Base-by-base conservation (phyloP, 2,888 invertebrate genomes). In the Homarus gammarus region DNA sequence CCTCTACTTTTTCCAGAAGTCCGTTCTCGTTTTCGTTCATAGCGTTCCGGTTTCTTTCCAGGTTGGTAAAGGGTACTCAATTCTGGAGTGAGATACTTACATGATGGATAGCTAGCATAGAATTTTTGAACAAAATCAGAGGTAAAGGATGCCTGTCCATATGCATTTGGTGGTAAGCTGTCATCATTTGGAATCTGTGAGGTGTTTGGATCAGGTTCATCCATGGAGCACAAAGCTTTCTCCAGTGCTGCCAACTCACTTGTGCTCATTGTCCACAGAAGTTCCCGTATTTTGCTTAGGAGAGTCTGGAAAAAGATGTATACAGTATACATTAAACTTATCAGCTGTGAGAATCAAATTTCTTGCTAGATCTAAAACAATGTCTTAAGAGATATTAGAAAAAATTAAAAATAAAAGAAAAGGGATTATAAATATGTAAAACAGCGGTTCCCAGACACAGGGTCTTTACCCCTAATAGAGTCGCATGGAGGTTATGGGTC, bases 171-270 rank as follows among this genome's bases (percentile, higher is more conserved):
- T 18, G 88, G 77, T 22, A 87, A 51, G 31, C 40, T 73, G 31
- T 81, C 73, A 75, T 75, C 78, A 70, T 61, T 40, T 22, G 70
- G 40, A 40, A 81, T 40, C 33, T 84, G 83, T 44, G 84, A 73
- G 38, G 84, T 49, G 56, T 81, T 18, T 38, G 87, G 82, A 51
- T 87, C 92, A 10, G 95, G 94, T 92, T 98, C 97, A 93, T 98
- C 98, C 93, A 97, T 97, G 93, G 98, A 98, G 94, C 99, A 99
- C 84, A 99, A 95, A 92, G 98, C 94, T 93, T 97, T 96, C 94
- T 99, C 99, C 90, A 99, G 94, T 92, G 97, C 96, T 93, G 96
- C 95, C 92, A 99, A 95, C 94, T 99, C 99, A 78, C 96, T 95
- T 91, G 96, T 95, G 93, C 96, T 97, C 92, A 99, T 94, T 5